Conservation (phyloP, 2,113 vertebrate species). For the Daubentonia madagascariensis region DNA sequence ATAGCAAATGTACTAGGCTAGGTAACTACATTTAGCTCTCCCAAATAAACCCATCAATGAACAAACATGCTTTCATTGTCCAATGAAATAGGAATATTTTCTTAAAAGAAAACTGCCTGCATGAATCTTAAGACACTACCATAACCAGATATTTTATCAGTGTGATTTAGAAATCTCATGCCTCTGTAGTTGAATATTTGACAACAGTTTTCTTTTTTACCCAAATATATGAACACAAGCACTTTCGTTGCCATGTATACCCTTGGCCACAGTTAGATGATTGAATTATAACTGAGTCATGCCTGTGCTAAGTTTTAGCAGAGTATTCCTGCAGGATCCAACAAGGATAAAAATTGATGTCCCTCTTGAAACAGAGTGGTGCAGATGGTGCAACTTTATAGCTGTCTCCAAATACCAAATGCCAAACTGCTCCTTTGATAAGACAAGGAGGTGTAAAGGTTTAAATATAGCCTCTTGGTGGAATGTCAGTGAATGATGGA, state of each 20-base stretch:
- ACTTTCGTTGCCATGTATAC: constrained; percentile 52
- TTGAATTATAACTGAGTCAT: constrained; percentile 74
- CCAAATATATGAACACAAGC: constrained; percentile 62
- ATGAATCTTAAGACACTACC: constrained; percentile 54
- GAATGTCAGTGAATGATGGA: constrained; percentile 58
- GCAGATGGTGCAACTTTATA: constrained; percentile 79
- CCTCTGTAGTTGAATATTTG: constrained; percentile 46
- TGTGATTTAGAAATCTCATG: constrained; percentile 46
- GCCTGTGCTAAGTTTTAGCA: constrained; percentile 42
- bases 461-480: constrained; percentile 73
- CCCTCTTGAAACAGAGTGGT: constrained; percentile 80
- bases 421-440: constrained; percentile 75
- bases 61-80: background rate
- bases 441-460: constrained; percentile 58
- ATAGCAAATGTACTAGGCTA: background rate
- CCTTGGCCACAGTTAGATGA: constrained; percentile 57
- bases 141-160: constrained; percentile 52
- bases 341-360: constrained; percentile 81
- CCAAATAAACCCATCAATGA: background rate
- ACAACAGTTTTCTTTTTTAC: constrained; percentile 16
- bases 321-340: constrained; percentile 74
- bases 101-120: constrained; percentile 49
- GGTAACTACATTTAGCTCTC: background rate
- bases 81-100: background rate
- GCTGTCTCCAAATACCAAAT: constrained; percentile 79